phyloP scores from a whole-genome alignment of 2,797 vertebrate species.

The Selene dorsalis region DNA sequence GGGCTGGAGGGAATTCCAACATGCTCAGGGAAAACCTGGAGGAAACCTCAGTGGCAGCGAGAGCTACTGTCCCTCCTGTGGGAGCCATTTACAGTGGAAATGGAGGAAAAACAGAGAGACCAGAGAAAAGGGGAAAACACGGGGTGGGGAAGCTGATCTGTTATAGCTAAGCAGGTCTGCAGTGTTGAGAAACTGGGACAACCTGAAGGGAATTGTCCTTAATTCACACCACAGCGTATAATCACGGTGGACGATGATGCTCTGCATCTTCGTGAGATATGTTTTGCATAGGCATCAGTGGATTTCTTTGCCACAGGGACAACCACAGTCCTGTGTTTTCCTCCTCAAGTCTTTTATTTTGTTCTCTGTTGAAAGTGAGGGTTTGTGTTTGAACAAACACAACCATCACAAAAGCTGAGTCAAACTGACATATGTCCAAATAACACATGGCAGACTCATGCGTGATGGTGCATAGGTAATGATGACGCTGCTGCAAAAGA shows the following conservation, averaged over 20 bases:
- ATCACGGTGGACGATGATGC: slow-evolving; percentile 37
- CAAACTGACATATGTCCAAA: slow-evolving; percentile 60
- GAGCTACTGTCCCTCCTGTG: slow-evolving; percentile 17
- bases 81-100: slow-evolving; percentile 35
- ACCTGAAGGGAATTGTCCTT: slow-evolving; percentile 61
- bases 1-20: slow-evolving; percentile 4
- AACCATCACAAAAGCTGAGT: slow-evolving; percentile 34
- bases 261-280: slow-evolving; percentile 12
- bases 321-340: slow-evolving; percentile 3
- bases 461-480: slow-evolving; percentile 29
- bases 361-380: not conserved
- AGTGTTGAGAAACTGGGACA: slow-evolving; percentile 58
- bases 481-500: slow-evolving; percentile 15
- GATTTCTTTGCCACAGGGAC: slow-evolving; percentile 1
- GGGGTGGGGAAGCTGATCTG: slow-evolving; percentile 38
- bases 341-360: not conserved
- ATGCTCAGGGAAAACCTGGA: slow-evolving; percentile 39
- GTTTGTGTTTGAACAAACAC: slow-evolving; percentile 25
- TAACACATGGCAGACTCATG: slow-evolving; percentile 27
- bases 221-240: slow-evolving; percentile 55
- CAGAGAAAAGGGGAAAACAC: slow-evolving; percentile 11
- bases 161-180: slow-evolving; percentile 45
- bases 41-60: slow-evolving; percentile 19
- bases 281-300: slow-evolving; percentile 15
- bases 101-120: slow-evolving; percentile 8